Evolutionary conservation across 1,140 invertebrate species (phyloP), one percentile per base, ranked within the genome.

Genomic region (Aleiodes sp.): DNA sequence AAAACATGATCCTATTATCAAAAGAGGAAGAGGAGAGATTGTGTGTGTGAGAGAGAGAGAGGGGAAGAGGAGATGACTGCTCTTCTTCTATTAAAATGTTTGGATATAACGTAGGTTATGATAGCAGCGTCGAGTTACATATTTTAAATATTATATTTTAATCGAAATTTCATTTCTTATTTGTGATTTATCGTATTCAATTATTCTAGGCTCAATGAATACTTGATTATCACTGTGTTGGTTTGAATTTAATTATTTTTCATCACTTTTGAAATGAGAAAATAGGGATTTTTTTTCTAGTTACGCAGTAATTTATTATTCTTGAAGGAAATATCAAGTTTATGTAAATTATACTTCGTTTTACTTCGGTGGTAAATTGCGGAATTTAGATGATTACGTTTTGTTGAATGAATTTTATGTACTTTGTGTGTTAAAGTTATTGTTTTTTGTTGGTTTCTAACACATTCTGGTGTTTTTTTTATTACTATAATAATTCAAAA

Each of bases 1-100:
- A 82, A 82, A 80, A 80, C 76, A 80, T 76, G 78, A 80, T 81
- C 78, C 75, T 79, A 81, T 82, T 82, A 82, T 79, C 76, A 67
- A 66, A 41, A 37, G 12, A 3, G 21, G 46, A 21, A 21, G 8
- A n/a, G n/a, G n/a, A n/a, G n/a, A n/a, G n/a, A n/a, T n/a, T n/a
- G n/a, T n/a, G n/a, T n/a, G n/a, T n/a, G n/a, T n/a, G n/a, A n/a
- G n/a, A n/a, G n/a, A n/a, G n/a, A n/a, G n/a, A n/a, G n/a, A n/a
- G n/a, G n/a, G n/a, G n/a, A n/a, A n/a, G n/a, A n/a, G n/a, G n/a
- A n/a, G n/a, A 31, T 74, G n/a, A n/a, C n/a, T n/a, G n/a, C 31
- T 68, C 68, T 66, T 74, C 68, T 46, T 73, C 69, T 76, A 75
- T 77, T 73, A 76, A 78, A 77, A 79, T 75, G 75, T 70, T 74